A percentile compares a stretch with the other conserved stretches of the same genome.
phyloP scores from a whole-genome alignment of 2,113 vertebrate genomes.

The Corythaixoides concolor region DNA sequence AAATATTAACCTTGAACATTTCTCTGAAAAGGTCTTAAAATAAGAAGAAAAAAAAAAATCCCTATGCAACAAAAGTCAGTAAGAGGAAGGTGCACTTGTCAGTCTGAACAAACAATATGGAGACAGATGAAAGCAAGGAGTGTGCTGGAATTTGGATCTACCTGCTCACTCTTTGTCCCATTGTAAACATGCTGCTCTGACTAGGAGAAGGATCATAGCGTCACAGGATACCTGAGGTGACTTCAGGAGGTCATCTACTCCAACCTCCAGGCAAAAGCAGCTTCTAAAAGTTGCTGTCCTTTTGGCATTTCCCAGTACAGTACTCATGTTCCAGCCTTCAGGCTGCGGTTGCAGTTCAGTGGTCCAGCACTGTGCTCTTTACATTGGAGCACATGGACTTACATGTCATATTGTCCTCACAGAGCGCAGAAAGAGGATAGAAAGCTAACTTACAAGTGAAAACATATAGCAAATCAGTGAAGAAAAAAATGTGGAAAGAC shows the following conservation, averaged over 20 bases:
- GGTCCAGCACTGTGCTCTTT: neutral
- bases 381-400: neutral
- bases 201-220: neutral
- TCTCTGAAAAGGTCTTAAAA: neutral
- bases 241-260: neutral
- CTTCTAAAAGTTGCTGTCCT: neutral
- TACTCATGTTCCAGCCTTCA: neutral
- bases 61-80: neutral
- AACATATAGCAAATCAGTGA: neutral
- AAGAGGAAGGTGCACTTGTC: neutral
- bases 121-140: neutral
- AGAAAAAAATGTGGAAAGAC: neutral
- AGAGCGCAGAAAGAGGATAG: neutral
- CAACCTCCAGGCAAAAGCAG: neutral
- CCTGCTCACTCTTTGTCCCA: neutral
- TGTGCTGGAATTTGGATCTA: neutral
- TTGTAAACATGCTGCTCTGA: neutral
- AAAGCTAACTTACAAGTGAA: neutral
- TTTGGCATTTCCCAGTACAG: neutral
- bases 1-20: neutral
- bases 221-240: neutral
- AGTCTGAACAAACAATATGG: neutral
- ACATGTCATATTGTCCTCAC: rapidly evolving
- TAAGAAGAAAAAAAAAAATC: neutral
- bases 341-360: neutral